phyloP scores from a whole-genome alignment of 2,888 invertebrate genomes.

The Linnaemya tessellans region DNA sequence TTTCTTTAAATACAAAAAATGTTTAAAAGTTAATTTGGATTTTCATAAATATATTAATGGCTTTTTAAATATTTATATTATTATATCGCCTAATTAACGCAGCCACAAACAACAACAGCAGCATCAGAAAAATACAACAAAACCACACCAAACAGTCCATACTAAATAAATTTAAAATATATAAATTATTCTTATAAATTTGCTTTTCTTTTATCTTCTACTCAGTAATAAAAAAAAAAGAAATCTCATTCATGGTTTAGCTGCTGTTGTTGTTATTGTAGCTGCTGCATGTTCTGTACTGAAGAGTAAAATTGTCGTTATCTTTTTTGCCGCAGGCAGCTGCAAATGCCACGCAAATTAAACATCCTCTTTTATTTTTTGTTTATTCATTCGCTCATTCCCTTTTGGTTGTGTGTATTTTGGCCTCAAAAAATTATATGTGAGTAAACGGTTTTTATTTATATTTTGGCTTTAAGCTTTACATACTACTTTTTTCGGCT shows the following conservation, averaged over 20 bases:
- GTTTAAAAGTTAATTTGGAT: slow-evolving; percentile 1
- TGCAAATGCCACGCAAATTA: slow-evolving; percentile 82
- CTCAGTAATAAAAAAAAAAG: slow-evolving; percentile 14
- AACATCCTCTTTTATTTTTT: slow-evolving; percentile 78
- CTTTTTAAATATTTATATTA: slow-evolving; percentile 61
- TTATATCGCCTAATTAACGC: slow-evolving; percentile 51
- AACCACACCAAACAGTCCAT: slow-evolving; percentile 33
- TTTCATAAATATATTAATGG: slow-evolving; percentile 57
- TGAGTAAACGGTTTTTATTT: slow-evolving; percentile 42
- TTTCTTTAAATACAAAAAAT: slow-evolving; percentile 14
- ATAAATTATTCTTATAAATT: slow-evolving; percentile 50
- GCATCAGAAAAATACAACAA: neutral
- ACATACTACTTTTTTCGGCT: slow-evolving; percentile 52
- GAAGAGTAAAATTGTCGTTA: slow-evolving; percentile 77
- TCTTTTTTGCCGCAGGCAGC: slow-evolving; percentile 82
- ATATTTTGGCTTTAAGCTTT: slow-evolving; percentile 65
- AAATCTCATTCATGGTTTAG: slow-evolving; percentile 30
- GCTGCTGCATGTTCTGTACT: slow-evolving; percentile 48
- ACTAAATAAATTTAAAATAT: slow-evolving; percentile 45
- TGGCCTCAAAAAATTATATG: slow-evolving; percentile 50
- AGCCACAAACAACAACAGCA: neutral
- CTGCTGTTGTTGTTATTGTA: slow-evolving; percentile 24
- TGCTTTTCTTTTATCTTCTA: slow-evolving; percentile 49
- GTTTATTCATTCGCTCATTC: slow-evolving; percentile 17
- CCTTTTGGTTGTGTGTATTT: slow-evolving; percentile 47